These are phyloP conservation scores for Holacanthus passer DNA, from an alignment of 2,113 vertebrate species.

Conservation along the genomic window DNA sequence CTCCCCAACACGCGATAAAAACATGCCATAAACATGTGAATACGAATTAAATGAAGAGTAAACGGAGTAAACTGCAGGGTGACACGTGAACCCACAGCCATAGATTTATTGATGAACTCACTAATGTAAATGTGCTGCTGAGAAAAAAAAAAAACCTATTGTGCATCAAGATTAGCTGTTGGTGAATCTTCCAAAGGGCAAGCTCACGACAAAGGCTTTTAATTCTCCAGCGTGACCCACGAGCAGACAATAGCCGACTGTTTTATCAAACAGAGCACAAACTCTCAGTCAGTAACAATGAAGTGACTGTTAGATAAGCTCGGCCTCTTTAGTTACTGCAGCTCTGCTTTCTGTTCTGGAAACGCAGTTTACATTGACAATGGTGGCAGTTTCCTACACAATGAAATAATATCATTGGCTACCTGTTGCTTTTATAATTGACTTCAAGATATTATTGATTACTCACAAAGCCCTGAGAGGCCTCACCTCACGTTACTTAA, in stretches of 20 bases:
- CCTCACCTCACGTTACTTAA: too few species aligned
- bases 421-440: too few species aligned
- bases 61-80: slow-evolving; percentile 39
- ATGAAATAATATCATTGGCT: too few species aligned
- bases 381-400: too few species aligned
- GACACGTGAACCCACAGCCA: slow-evolving; percentile 48
- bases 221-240: slow-evolving; percentile 26
- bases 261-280: slow-evolving; percentile 5
- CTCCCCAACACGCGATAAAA: slow-evolving; percentile 54
- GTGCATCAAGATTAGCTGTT: slow-evolving; percentile 35
- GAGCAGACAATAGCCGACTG: slow-evolving; percentile 11
- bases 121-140: slow-evolving; percentile 41
- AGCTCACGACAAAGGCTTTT: slow-evolving; percentile 30
- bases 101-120: slow-evolving; percentile 50
- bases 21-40: slow-evolving; percentile 49
- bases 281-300: neutral
- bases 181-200: slow-evolving; percentile 46
- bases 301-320: neutral
- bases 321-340: neutral
- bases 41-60: slow-evolving; percentile 59
- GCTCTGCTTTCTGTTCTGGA: neutral
- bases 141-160: slow-evolving; percentile 51
- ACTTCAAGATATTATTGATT: too few species aligned
- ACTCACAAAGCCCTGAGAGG: too few species aligned
- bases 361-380: neutral